Evolutionary conservation across 2,888 invertebrate species (phyloP).

Genomic region (Acronicta psi): DNA sequence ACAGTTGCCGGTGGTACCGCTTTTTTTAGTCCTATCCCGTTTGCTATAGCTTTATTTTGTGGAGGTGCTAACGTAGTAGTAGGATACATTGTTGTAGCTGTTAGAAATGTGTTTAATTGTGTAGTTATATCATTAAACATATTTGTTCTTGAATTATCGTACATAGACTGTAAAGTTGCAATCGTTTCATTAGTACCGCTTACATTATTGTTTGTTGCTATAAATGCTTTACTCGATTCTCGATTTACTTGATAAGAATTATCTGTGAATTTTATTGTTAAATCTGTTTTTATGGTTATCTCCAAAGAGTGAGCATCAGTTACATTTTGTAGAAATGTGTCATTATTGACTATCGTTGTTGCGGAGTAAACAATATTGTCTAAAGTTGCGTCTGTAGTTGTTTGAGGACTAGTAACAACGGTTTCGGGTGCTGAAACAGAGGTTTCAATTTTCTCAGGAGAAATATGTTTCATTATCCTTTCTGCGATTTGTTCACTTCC

Average conservation of each 20-base stretch:
- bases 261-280: constrained; percentile 1
- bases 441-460: neutral
- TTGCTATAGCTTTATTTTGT: neutral
- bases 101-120: neutral
- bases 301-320: constrained; percentile 7
- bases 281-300: constrained; percentile 10
- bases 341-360: neutral
- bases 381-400: neutral
- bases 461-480: neutral
- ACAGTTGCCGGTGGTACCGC: neutral
- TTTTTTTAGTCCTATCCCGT: constrained; percentile 1
- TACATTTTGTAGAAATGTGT: constrained; percentile 1
- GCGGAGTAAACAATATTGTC: neutral
- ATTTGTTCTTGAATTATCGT: constrained; percentile 5
- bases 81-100: neutral
- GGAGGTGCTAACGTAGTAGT: neutral
- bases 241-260: constrained; percentile 14
- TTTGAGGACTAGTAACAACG: neutral
- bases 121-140: neutral
- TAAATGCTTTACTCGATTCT: constrained; percentile 4
- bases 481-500: neutral
- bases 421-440: neutral
- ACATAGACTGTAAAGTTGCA: neutral
- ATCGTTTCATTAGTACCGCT: neutral
- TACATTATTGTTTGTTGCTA: neutral